A percentile compares a stretch with the other conserved stretches of the same genome.
phyloP scores from a whole-genome alignment of 2,888 invertebrate species.

The Sepiola atlantica region DNA sequence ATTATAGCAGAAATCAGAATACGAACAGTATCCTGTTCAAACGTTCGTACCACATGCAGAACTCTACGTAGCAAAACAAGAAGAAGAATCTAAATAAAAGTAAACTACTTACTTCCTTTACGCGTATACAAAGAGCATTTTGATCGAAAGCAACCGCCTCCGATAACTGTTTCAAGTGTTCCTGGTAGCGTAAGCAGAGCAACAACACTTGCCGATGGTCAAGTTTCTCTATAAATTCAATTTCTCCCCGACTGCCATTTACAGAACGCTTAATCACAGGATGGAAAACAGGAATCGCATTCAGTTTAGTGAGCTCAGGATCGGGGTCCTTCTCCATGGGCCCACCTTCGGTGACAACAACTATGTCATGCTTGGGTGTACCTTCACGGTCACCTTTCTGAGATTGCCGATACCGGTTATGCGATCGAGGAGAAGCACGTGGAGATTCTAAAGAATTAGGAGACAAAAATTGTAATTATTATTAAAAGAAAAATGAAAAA shows the following conservation, averaged over 20 bases:
- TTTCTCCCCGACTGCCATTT: slow-evolving; percentile 78
- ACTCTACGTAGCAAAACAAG: too few relatives aligned
- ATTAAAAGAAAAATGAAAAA: not conserved
- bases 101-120: slow-evolving; percentile 82
- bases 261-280: slow-evolving; percentile 93
- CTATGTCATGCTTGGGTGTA: slow-evolving; percentile 69
- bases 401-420: slow-evolving; percentile 52
- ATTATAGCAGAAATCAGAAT: too few relatives aligned
- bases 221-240: slow-evolving; percentile 88
- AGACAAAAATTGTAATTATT: not conserved
- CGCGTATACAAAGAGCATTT: slow-evolving; percentile 82
- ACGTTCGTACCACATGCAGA: too few relatives aligned
- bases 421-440: slow-evolving; percentile 45
- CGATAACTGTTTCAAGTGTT: slow-evolving; percentile 87
- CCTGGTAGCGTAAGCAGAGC: slow-evolving; percentile 86
- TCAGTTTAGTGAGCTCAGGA: slow-evolving; percentile 69
- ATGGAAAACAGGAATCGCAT: slow-evolving; percentile 88
- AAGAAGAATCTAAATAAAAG: not conserved
- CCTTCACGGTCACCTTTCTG: slow-evolving; percentile 51
- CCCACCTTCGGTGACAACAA: slow-evolving; percentile 70
- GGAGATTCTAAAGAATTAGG: slow-evolving; percentile 42
- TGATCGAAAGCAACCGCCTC: slow-evolving; percentile 88
- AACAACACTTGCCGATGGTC: slow-evolving; percentile 82
- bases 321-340: slow-evolving; percentile 63
- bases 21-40: too few relatives aligned